Conservation (phyloP, 2,113 vertebrate species). For the Ammospiza nelsoni region DNA sequence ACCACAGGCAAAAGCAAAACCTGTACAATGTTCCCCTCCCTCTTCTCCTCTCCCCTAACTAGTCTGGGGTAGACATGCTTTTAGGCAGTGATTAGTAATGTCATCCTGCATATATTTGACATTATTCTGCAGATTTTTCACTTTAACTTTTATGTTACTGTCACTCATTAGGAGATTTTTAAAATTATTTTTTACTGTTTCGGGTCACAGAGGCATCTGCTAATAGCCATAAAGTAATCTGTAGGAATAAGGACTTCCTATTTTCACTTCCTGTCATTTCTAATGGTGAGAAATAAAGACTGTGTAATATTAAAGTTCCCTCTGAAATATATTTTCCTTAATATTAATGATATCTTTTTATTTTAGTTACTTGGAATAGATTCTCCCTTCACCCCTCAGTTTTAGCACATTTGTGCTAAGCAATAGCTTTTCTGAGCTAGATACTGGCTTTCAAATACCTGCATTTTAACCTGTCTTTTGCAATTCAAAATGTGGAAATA, state of each 20-base stretch:
- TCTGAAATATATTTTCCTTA: background rate
- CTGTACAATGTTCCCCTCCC: background rate
- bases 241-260: slow-evolving; percentile 21
- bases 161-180: slow-evolving; percentile 41
- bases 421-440: background rate
- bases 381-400: background rate
- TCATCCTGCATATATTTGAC: slow-evolving; percentile 15
- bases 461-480: background rate
- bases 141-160: slow-evolving; percentile 45
- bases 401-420: background rate
- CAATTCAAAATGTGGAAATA: background rate
- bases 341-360: background rate
- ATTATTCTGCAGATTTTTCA: slow-evolving; percentile 36
- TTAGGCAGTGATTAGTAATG: slow-evolving; percentile 1
- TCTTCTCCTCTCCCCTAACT: background rate
- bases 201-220: background rate
- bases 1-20: background rate
- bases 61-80: background rate
- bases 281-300: background rate
- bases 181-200: slow-evolving; percentile 33
- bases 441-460: background rate
- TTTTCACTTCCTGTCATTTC: slow-evolving; percentile 34
- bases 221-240: slow-evolving; percentile 43
- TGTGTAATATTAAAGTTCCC: background rate
- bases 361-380: background rate